Evolutionary conservation across 2,113 vertebrate species (phyloP), one percentile per base, ranked within the genome.

Genomic region (Sinocyclocheilus maitianheensis): DNA sequence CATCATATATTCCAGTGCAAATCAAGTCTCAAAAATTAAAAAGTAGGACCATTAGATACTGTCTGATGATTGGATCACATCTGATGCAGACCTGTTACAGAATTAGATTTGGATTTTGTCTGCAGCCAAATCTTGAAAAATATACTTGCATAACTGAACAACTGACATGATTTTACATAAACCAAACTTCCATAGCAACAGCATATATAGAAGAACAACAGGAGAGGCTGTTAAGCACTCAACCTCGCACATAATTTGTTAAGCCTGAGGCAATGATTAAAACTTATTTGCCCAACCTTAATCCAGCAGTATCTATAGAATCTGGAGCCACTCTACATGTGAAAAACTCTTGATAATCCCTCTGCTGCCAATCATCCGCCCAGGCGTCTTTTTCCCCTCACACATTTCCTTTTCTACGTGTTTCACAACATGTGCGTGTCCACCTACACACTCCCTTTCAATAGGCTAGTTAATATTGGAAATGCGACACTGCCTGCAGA

Each of bases 391-490:
- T 53, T 22, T 60, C 67, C 87, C 67, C 84, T 81, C 81, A 62
- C 88, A 55, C 79, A 88, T 89, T 90, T 90, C 86, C 12, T 85
- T 88, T 87, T 86, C 91, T 88, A 84, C 88, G 89, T 91, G 88
- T 90, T 90, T 88, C 89, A 90, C 91, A 93, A 93, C 91, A 91
- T 90, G 93, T 88, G 88, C 84, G 67, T 89, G 71, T 89, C 94
- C 92, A 90, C 93, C 94, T 92, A 94, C 93, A 91, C 92, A 88
- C 89, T 88, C 86, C 62, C 81, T 90, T 91, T 91, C 89, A 92
- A 92, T 85, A 90, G 90, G 87, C 93, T 90, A 89, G 91, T 92
- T 92, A 90, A 92, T 91, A 91, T 88, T 91, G 89, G 89, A 92
- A 92, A 92, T 88, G 92, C 85, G 86, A 90, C 91, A 89, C 91